Evolutionary conservation across 2,113 vertebrate species (phyloP).

Genomic region (Anhinga rufa): DNA sequence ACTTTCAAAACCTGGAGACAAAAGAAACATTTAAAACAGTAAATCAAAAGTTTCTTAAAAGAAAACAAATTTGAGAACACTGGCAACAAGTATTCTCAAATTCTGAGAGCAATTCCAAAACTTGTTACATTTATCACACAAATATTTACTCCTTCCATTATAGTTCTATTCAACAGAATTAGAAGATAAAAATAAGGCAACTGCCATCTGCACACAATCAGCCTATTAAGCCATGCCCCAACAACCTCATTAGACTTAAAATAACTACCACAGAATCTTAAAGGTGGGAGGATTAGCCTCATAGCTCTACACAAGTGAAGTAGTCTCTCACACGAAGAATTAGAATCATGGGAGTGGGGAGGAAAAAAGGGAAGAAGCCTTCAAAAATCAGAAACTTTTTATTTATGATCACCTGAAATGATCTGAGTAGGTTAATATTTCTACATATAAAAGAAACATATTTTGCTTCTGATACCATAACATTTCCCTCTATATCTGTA

Average conservation of each 20-base stretch:
- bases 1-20: constrained; percentile 94
- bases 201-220: constrained; percentile 44
- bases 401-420: not conserved
- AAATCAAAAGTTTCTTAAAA: not conserved
- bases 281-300: constrained; percentile 48
- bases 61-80: not conserved
- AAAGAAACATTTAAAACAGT: constrained; percentile 51
- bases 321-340: not conserved
- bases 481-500: rapidly evolving
- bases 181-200: constrained; percentile 42
- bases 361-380: not conserved
- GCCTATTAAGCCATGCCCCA: constrained; percentile 55
- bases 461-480: not conserved
- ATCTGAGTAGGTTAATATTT: not conserved
- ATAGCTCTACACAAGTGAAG: not conserved
- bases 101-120: not conserved
- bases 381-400: not conserved
- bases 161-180: not conserved
- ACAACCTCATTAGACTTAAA: constrained; percentile 62
- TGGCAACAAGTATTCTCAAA: not conserved
- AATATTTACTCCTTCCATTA: not conserved
- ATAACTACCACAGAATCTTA: constrained; percentile 51
- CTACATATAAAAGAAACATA: not conserved
- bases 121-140: not conserved
- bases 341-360: not conserved